Evolutionary conservation across 2,797 vertebrate species (phyloP).

Genomic region (Cryptoprocta ferox): DNA sequence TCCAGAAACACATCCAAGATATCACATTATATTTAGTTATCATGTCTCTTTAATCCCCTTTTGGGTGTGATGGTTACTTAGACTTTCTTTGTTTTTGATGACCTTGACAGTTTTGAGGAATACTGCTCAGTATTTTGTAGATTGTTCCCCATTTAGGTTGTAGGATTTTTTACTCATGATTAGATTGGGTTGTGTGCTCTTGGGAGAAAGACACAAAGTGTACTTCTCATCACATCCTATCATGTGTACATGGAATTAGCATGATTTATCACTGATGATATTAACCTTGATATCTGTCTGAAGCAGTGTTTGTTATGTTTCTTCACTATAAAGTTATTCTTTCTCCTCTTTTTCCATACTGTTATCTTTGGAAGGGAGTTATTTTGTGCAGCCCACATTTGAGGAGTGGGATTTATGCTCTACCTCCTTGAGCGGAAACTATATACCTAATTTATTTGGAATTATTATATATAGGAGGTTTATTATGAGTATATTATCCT

Average conservation of each 20-base stretch:
- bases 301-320: neutral
- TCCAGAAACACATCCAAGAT: neutral
- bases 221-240: neutral
- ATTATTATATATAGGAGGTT: neutral
- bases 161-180: neutral
- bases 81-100: neutral
- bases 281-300: neutral
- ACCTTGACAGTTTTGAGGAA: neutral
- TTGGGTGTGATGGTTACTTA: neutral
- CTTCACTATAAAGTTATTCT: neutral
- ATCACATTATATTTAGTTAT: neutral
- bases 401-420: neutral
- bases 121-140: neutral
- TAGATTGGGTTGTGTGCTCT: neutral
- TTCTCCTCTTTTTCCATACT: neutral
- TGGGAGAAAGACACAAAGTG: neutral
- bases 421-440: neutral
- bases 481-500: neutral
- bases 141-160: neutral
- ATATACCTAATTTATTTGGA: neutral
- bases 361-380: neutral
- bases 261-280: neutral
- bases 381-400: neutral
- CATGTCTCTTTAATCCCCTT: neutral
- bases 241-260: neutral